These are phyloP conservation scores for Dicycla oo DNA, from an alignment of 2,888 invertebrate species.

Conservation along the genomic window DNA sequence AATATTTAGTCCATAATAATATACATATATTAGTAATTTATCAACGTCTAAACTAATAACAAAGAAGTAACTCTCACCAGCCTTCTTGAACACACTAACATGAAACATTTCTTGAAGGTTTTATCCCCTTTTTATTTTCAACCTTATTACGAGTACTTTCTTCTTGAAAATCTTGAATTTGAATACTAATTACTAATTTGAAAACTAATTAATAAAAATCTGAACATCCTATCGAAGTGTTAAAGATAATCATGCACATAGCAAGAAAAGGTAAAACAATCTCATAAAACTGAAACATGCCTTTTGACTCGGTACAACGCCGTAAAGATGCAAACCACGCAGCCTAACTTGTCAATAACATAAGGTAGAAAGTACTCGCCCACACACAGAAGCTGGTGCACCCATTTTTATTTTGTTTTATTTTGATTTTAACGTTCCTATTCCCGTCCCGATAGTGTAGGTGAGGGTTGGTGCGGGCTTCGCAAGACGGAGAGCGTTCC, in stretches of 20 bases:
- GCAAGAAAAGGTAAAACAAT: neutral
- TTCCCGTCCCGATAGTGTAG: constrained; percentile 82
- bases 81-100: constrained; percentile 15
- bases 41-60: neutral
- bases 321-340: neutral
- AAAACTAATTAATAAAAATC: neutral
- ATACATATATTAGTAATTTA: neutral
- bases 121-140: constrained; percentile 15
- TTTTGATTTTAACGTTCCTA: constrained; percentile 75
- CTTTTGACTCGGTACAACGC: neutral
- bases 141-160: constrained; percentile 47
- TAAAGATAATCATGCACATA: neutral
- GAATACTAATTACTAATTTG: neutral
- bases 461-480: constrained; percentile 83
- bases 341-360: neutral
- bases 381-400: constrained; percentile 73
- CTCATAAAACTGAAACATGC: neutral
- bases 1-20: constrained; percentile 31
- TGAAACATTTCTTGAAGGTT: neutral
- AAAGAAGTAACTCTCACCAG: neutral
- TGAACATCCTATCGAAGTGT: neutral
- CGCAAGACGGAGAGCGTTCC: constrained; percentile 87
- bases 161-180: constrained; percentile 10
- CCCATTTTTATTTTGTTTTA: constrained; percentile 76
- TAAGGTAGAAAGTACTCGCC: constrained; percentile 50